A percentile compares a stretch with the other conserved stretches of the same genome.
Evolutionary conservation across 2,797 vertebrate species (phyloP).

Genomic region (Catamblyrhynchus diadema): DNA sequence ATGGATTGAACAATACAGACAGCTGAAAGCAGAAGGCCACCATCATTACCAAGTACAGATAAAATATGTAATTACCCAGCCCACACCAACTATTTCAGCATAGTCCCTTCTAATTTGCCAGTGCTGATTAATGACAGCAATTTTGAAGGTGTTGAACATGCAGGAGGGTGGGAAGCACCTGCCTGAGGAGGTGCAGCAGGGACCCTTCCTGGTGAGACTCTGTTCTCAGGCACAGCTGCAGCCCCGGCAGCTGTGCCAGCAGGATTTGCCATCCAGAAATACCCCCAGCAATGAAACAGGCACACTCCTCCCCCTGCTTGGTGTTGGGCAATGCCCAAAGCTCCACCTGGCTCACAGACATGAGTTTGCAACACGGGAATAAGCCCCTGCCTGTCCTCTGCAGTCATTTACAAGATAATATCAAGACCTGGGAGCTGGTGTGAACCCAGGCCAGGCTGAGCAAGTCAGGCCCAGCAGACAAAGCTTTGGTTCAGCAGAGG

Average conservation of each 20-base stretch:
- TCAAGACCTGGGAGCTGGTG: background rate
- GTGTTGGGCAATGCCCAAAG: background rate
- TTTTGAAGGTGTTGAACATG: background rate
- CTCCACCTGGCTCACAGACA: background rate
- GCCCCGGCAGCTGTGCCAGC: background rate
- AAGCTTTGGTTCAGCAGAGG: background rate
- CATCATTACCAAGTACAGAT: background rate
- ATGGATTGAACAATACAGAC: conserved; percentile 90
- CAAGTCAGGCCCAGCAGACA: background rate
- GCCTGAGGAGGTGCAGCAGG: background rate
- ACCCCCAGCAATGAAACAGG: background rate
- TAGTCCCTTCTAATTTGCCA: background rate
- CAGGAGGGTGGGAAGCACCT: background rate
- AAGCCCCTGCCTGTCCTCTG: background rate
- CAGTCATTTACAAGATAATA: background rate
- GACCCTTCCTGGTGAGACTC: background rate
- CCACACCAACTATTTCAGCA: background rate
- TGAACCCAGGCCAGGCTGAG: background rate
- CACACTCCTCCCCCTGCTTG: too few relatives aligned
- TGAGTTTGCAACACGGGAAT: background rate
- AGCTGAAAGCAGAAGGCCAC: conserved; percentile 73
- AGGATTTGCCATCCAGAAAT: background rate
- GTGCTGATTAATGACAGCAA: background rate
- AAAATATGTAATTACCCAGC: background rate
- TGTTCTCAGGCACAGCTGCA: background rate